Percentiles rank a stretch among this genome's conserved stretches.
Conservation (phyloP, 2,888 invertebrate genomes). For the Lithophane ornitopus region DNA sequence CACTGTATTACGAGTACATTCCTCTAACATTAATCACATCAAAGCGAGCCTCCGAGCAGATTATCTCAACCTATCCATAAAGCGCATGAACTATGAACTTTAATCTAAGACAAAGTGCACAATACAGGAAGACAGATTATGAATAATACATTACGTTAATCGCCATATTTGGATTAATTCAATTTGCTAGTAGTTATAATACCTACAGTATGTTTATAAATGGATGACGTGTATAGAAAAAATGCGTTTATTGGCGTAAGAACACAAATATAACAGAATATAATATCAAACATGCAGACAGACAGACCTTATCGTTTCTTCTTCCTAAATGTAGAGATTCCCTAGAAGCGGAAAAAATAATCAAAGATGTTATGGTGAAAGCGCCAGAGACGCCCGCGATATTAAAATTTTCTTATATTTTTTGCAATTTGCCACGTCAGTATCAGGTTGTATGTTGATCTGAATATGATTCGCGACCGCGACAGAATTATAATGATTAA, state of each 20-base stretch:
- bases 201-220: not conserved
- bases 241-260: not conserved
- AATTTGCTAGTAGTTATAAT: conserved; percentile 13
- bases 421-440: too few species aligned
- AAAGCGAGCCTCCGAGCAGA: conserved; percentile 21
- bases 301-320: not conserved
- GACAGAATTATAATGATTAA: too few species aligned
- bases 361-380: not conserved
- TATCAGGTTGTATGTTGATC: too few species aligned
- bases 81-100: conserved; percentile 63
- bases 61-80: conserved; percentile 39
- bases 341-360: not conserved
- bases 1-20: conserved; percentile 4
- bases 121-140: conserved; percentile 21
- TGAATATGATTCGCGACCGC: too few species aligned
- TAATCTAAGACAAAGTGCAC: conserved; percentile 26
- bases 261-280: not conserved
- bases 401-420: not conserved
- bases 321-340: not conserved
- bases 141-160: conserved; percentile 11
- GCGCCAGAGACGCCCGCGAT: too few species aligned
- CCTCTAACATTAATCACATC: conserved; percentile 34
- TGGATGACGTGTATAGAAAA: not conserved
- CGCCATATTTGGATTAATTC: conserved; percentile 17
- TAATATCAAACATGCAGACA: too few species aligned